Evolutionary conservation across 2,797 vertebrate species (phyloP), one percentile per base, ranked within the genome.

Genomic region (Molossus molossus): DNA sequence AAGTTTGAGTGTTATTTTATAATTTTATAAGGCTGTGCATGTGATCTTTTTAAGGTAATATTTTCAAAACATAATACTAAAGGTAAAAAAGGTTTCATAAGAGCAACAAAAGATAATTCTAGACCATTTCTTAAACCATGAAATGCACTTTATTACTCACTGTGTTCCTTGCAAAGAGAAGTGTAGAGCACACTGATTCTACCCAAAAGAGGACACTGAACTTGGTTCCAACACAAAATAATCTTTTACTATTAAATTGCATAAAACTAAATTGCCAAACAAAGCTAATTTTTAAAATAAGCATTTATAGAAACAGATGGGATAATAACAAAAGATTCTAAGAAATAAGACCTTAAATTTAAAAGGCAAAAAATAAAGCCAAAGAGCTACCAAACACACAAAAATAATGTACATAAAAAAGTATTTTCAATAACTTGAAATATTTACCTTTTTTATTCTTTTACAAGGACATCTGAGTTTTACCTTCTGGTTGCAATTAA

Each of bases 391-490:
- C 58, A 93, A 82, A 79, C 3, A 72, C 5, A 70, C 0, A 45
- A 76, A 87, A 57, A 93, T 73, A 62, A 23, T 93, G 7, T 37
- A 94, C 45, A 85, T 1, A 82, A 37, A 75, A 95, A 94, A 1
- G 4, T 60, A 83, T 91, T 91, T 94, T 77, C 27, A 55, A 18
- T 33, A 94, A 89, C 21, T 95, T 69, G 53, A 37, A 94, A 96
- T 85, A 96, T 65, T 87, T 98, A 99, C 99, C 99, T 99, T 99
- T 98, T 99, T 99, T 81, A 99, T 99, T 97, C 99, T 99, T 97
- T 98, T 99, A 98, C 99, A 99, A 86, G 99, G 98, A 97, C 99
- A 99, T 58, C 99, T 98, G 80, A 99, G 97, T 97, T 99, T 99
- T 92, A 99, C 99, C 97, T 98, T 99, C 98, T 99, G 99, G 94